Evolutionary conservation across 2,888 invertebrate species (phyloP), one percentile per base, ranked within the genome.

Genomic region (Acronicta aceris): DNA sequence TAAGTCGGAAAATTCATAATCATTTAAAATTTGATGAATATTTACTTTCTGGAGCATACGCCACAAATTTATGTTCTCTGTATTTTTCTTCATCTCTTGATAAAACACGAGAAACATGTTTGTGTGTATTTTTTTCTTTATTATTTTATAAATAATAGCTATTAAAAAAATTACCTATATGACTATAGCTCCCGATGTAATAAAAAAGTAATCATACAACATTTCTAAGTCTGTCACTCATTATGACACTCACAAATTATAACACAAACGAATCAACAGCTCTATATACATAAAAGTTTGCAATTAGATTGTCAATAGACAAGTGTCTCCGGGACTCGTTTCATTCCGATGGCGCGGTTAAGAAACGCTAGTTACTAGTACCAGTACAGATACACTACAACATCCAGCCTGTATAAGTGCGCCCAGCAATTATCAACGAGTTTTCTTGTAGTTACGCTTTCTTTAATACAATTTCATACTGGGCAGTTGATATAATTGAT

Each of bases 291-390:
- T 89, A 88, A 84, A 72, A 76, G 87, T 89, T 87, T 78, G 91
- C 93, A 93, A 93, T 93, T 93, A 93, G 91, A 92, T 92, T 90
- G 93, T 93, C 92, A 93, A 89, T 90, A 89, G 89, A 88, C 91
- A 90, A 92, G 91, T 93, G 92, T 92, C 90, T 64, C 65, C 80
- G 80, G 65, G 86, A 88, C 90, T 82, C 79, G 89, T 89, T 89
- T 73, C 82, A 85, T 86, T 86, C 85, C 88, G 81, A 83, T 81
- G 87, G 81, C 41, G 73, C 63, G 68, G 78, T 78, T 89, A 87
- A 87, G 88, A 89, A 90, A 92, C 85, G 83, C 84, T 77, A 78
- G 82, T 85, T 82, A 85, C 65, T 53, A 25, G 43, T 67, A 63
- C 53, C 21, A 40, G 17, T 80, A 70, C 76, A 81, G 81, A 83